phyloP scores from a whole-genome alignment of 2,888 invertebrate genomes.

The Tuta absoluta region DNA sequence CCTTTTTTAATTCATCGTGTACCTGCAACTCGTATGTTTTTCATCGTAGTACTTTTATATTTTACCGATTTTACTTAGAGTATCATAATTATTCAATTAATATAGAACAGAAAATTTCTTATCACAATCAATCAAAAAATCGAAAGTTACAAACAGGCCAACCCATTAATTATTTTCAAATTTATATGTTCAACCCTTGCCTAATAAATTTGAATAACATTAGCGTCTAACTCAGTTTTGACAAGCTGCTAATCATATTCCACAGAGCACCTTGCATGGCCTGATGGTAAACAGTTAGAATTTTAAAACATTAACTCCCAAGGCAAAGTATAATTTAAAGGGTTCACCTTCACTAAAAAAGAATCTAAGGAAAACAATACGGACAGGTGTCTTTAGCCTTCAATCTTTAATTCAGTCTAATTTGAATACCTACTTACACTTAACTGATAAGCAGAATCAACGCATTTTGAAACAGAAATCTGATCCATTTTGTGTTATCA shows the following conservation, averaged over 20 bases:
- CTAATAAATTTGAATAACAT: slow-evolving; percentile 71
- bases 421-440: neutral
- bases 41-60: too few species aligned
- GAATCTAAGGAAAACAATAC: slow-evolving; percentile 60
- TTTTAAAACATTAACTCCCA: slow-evolving; percentile 66
- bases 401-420: slow-evolving; percentile 16
- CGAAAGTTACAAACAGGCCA: slow-evolving; percentile 14
- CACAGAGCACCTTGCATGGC: slow-evolving; percentile 75
- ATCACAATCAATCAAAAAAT: slow-evolving; percentile 5
- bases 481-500: too few species aligned
- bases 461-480: too few species aligned
- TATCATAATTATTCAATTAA: neutral
- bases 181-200: slow-evolving; percentile 66
- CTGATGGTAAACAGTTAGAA: slow-evolving; percentile 63
- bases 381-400: slow-evolving; percentile 46
- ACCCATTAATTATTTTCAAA: slow-evolving; percentile 49
- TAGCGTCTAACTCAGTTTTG: slow-evolving; percentile 73
- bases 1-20: too few species aligned
- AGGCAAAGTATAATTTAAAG: slow-evolving; percentile 63
- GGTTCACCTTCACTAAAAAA: slow-evolving; percentile 59
- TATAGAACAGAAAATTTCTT: neutral
- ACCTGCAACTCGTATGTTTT: too few species aligned
- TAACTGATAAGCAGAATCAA: neutral
- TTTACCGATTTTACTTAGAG: too few species aligned
- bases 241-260: slow-evolving; percentile 81